phyloP scores from a whole-genome alignment of 1,140 invertebrate species.

The Megalopta genalis region DNA sequence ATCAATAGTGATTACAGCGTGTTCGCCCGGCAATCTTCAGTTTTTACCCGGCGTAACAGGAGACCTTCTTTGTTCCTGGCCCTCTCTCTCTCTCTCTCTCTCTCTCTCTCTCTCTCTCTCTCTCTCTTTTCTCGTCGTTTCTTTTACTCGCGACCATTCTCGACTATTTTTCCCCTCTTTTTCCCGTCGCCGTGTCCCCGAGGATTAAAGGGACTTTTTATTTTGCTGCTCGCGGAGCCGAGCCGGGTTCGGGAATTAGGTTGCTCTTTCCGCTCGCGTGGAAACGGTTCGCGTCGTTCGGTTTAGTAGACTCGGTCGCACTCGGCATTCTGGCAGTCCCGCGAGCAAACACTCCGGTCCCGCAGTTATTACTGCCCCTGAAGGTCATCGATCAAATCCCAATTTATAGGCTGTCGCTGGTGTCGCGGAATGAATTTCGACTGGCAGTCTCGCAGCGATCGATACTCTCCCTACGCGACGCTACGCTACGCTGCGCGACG shows the following conservation, averaged over 20 bases:
- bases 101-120: background rate
- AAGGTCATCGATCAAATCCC: conserved; percentile 51
- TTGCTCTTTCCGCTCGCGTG: conserved; percentile 7
- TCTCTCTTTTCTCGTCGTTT: too few relatives aligned
- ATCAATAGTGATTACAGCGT: conserved; percentile 27
- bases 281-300: background rate
- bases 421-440: conserved; percentile 35
- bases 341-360: conserved; percentile 31
- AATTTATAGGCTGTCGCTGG: conserved; percentile 45
- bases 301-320: background rate
- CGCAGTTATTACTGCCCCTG: conserved; percentile 36
- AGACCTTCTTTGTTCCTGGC: conserved; percentile 30
- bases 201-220: conserved; percentile 31
- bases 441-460: background rate
- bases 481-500: too few relatives aligned
- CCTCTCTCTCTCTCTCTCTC: background rate
- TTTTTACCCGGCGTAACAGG: background rate
- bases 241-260: conserved; percentile 26
- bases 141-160: background rate
- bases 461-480: background rate
- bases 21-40: conserved; percentile 9
- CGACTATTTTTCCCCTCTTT: background rate
- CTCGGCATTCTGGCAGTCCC: conserved; percentile 11
- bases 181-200: too few relatives aligned
- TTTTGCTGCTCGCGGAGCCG: conserved; percentile 1